Evolutionary conservation across 2,113 vertebrate genomes (phyloP), one percentile per base, ranked within the genome.

Genomic region (Trogon melanurus): DNA sequence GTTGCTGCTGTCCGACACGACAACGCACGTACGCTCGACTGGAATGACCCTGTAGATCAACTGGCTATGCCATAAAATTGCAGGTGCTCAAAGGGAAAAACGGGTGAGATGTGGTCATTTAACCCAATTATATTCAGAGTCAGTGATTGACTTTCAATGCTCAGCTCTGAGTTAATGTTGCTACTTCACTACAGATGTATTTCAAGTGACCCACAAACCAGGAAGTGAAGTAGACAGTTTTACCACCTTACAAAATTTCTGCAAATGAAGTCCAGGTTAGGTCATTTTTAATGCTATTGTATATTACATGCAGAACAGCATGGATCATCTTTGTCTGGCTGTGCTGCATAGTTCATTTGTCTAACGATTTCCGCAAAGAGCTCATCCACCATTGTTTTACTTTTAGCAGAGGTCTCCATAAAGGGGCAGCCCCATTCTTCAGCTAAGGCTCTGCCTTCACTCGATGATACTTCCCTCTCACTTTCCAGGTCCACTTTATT

Each of bases 351-450:
- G 99, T 99, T 99, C 99, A 99, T 99, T 97, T 99, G 99, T 97
- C 99, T 98, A 95, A 99, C 99, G 26, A 99, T 99, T 97, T 99
- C 99, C 0, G 99, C 99, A 93, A 99, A 99, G 95, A 99, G 99
- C 98, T 99, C 99, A 91, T 99, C 99, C 98, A 99, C 99, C 99
- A 99, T 99, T 83, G 99, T 99, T 98, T 99, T 99, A 97, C 99
- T 99, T 98, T 99, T 99, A 95, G 99, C 99, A 10, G 99, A 99
- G 21, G 99, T 99, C 98, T 99, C 99, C 98, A 99, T 99, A 94
- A 99, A 99, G n/a, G 99, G 99, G 96, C 99, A 99, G 96, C 99
- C 99, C 99, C 99, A 99, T 97, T 99, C 99, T 98, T 99, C 99
- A 5, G 99, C 99, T 91, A 99, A 97, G 32, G 99, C 99, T 96